These are phyloP conservation scores for Euwallacea similis DNA, from an alignment of 1,140 invertebrate species.

Conservation along the genomic window DNA sequence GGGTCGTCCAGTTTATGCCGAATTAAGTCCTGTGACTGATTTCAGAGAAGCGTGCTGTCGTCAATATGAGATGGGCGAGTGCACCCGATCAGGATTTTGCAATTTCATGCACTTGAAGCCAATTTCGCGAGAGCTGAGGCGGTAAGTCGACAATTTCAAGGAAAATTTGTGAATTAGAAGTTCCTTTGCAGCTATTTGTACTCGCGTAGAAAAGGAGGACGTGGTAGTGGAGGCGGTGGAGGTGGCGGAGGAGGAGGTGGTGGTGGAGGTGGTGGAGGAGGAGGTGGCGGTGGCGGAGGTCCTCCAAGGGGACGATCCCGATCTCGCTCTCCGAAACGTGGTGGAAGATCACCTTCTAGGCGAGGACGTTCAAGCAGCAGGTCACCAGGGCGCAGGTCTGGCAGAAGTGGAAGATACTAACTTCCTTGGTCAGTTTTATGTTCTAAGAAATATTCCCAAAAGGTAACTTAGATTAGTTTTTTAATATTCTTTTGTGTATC, in stretches of 20 bases:
- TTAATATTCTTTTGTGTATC: too few relatives aligned
- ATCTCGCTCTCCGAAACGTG: slow-evolving; percentile 54
- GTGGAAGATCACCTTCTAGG: slow-evolving; percentile 54
- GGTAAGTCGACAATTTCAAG: slow-evolving; percentile 59
- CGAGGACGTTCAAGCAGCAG: slow-evolving; percentile 50
- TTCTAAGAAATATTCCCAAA: too few relatives aligned
- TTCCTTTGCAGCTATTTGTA: slow-evolving; percentile 60
- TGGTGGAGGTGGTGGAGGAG: slow-evolving; percentile 34
- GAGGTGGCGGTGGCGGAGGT: slow-evolving; percentile 43
- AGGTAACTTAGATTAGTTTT: too few relatives aligned
- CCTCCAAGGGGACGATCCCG: slow-evolving; percentile 50
- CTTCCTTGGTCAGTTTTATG: too few relatives aligned
- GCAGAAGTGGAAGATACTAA: slow-evolving; percentile 57
- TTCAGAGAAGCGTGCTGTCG: slow-evolving; percentile 98
- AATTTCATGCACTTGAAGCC: slow-evolving; percentile 99
- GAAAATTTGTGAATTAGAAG: background rate
- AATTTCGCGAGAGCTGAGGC: slow-evolving; percentile 88
- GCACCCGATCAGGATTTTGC: slow-evolving; percentile 96
- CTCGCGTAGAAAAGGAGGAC: slow-evolving; percentile 59
- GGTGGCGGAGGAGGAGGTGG: slow-evolving; percentile 41
- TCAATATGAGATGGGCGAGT: slow-evolving; percentile 99
- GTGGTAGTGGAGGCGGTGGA: slow-evolving; percentile 19
- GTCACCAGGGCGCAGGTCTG: slow-evolving; percentile 56
- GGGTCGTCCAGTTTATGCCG: slow-evolving; percentile 96
- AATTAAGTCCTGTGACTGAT: slow-evolving; percentile 97